Percentiles rank a stretch among this genome's conserved stretches.
Conservation (phyloP, 2,888 invertebrate genomes). For the Iphiclides podalirius region DNA sequence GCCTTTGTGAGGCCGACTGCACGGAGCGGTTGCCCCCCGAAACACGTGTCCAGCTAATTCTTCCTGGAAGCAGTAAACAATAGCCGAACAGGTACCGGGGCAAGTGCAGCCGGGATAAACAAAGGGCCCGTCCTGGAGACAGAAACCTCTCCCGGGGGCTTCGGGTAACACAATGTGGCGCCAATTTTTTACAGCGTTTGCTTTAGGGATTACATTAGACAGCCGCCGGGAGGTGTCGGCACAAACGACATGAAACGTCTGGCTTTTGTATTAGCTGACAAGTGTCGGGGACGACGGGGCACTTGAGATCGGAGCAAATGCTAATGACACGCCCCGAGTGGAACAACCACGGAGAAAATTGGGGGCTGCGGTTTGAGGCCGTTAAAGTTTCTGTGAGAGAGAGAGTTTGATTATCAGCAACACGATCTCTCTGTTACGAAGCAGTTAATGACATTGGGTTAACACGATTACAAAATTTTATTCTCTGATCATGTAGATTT, state of each 20-base stretch:
- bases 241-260: conserved; percentile 73
- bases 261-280: conserved; percentile 63
- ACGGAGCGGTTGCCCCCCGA: not conserved
- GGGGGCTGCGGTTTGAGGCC: not conserved
- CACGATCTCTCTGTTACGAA: no score
- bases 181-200: conserved; percentile 69
- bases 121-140: conserved; percentile 51
- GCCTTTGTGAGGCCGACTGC: no score
- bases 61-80: conserved; percentile 53
- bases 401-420: no score
- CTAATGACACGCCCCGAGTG: conserved; percentile 33
- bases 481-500: no score
- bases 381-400: no score
- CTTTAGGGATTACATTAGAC: conserved; percentile 46
- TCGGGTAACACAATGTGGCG: conserved; percentile 61
- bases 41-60: conserved; percentile 57
- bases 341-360: conserved; percentile 21
- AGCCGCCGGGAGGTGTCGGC: conserved; percentile 63
- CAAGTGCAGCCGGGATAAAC: conserved; percentile 39
- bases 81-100: conserved; percentile 31
- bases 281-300: conserved; percentile 40
- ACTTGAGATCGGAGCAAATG: conserved; percentile 37
- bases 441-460: no score
- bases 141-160: conserved; percentile 43
- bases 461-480: no score